phyloP scores from a whole-genome alignment of 1,140 invertebrate genomes.

The Dendroctonus ponderosae region DNA sequence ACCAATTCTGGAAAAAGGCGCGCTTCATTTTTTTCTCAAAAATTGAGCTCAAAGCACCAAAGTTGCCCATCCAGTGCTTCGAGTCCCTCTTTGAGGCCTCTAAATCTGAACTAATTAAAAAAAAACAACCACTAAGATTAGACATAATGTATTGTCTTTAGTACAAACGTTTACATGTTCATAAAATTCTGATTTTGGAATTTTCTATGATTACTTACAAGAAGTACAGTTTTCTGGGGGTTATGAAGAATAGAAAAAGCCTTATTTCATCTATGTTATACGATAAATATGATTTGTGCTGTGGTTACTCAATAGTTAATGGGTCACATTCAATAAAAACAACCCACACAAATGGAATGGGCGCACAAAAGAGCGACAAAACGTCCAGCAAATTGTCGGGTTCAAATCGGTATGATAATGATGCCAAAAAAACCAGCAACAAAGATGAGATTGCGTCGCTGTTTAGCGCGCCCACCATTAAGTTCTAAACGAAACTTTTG shows the following conservation, averaged over 20 bases:
- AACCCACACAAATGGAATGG: slow-evolving; percentile 24
- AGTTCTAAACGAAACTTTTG: slow-evolving; percentile 20
- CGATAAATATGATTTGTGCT: slow-evolving; percentile 28
- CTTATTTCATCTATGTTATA: slow-evolving; percentile 30
- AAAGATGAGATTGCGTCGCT: too few species aligned
- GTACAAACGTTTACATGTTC: slow-evolving; percentile 30
- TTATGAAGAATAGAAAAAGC: slow-evolving; percentile 30
- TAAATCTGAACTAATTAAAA: not conserved
- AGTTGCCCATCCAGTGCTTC: too few species aligned
- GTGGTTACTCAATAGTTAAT: slow-evolving; percentile 24
- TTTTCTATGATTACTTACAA: slow-evolving; percentile 29
- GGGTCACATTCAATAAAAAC: slow-evolving; percentile 24
- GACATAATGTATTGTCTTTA: slow-evolving; percentile 31
- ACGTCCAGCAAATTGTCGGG: too few species aligned
- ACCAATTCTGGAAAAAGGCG: too few species aligned
- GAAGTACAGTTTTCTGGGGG: slow-evolving; percentile 20
- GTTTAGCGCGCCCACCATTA: not conserved
- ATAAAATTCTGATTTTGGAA: slow-evolving; percentile 28
- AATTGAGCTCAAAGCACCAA: too few species aligned
- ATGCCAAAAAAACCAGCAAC: not conserved
- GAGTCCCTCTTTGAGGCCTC: too few species aligned
- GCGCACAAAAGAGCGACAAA: not conserved
- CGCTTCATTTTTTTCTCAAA: too few species aligned
- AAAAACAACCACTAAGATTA: slow-evolving; percentile 18
- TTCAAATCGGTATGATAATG: too few species aligned